Base-by-base conservation (phyloP, 2,888 invertebrate genomes). In the Pristionchus japonicus region DNA sequence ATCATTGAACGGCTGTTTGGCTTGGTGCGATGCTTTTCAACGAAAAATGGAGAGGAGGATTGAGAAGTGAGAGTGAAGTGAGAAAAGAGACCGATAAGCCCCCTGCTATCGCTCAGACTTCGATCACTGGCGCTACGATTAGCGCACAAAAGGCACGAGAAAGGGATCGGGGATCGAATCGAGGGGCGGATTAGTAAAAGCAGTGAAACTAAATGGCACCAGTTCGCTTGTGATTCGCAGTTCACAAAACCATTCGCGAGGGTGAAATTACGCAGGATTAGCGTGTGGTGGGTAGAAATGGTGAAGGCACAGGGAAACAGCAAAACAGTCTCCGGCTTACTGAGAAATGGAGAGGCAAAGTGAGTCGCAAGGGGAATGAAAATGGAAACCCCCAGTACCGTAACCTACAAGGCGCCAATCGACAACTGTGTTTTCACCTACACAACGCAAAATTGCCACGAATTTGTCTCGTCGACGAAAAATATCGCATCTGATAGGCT, bases 231-330 rank as follows among this genome's bases (percentile, higher is more conserved):
- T 23, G 34, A 67, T 67, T 23, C 77, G 77, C n/a, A n/a, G n/a
- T 77, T 77, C 77, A 77, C 77, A 27, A 77, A 77, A 77, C 77
- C 47, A 47, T 20, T 40, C 37, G 15, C 70, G 61, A 31, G 17
- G 34, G 67, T 67, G 77, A 77, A 77, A 77, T 77, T 77, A 77
- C 43, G 43, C 17, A 23, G 77, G 77, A 77, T 77, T 77, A 77
- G 77, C 27, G 70, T 20, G 70, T 17, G 70, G 37, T 70, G 70
- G 70, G 70, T 37, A 70, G 70, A 37, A 70, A 37, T 70, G 15
- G 23, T 20, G 23, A 15, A 27, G 20, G 37, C 20, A 37, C 7
- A 34, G 17, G 7, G 37, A 70, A 15, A 67, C 61, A 11, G 6
- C 7, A 67, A 70, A 37, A 70, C 70, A 70, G 37, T 70, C 37